Conservation (phyloP, 2,797 vertebrate species). For the Sebastes umbrosus region DNA sequence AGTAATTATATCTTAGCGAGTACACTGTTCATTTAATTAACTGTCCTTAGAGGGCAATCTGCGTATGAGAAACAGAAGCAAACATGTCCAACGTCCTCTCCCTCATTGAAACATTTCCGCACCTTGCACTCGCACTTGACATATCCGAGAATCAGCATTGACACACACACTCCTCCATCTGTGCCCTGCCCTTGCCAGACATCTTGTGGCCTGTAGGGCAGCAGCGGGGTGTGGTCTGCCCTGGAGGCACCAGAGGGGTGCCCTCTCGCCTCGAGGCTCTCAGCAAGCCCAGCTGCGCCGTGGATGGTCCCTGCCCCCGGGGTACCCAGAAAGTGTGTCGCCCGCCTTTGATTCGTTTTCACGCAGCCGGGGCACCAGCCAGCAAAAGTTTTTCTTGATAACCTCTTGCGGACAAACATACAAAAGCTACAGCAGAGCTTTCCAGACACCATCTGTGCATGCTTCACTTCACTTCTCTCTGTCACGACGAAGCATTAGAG, state of each 20-base stretch:
- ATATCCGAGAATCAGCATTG: conserved; percentile 4
- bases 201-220: conserved; percentile 63
- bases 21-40: not conserved
- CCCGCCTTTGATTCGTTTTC: conserved; percentile 62
- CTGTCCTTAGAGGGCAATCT: not conserved
- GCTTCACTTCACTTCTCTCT: not conserved
- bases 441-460: conserved; percentile 15
- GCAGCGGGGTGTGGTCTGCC: conserved; percentile 71
- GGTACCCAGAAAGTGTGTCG: conserved; percentile 52
- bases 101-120: conserved; percentile 9
- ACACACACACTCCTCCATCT: conserved; percentile 63
- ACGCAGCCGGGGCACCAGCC: conserved; percentile 13
- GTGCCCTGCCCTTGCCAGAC: conserved; percentile 62
- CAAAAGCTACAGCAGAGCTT: conserved; percentile 4
- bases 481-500: not conserved
- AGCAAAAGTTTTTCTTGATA: conserved; percentile 52
- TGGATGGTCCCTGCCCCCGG: conserved; percentile 57
- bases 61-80: not conserved
- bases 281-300: conserved; percentile 78
- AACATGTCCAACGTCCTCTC: not conserved
- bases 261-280: conserved; percentile 75
- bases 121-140: conserved; percentile 26
- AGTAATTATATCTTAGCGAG: not conserved
- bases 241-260: conserved; percentile 66
- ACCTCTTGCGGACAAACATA: conserved; percentile 39